Conservation (phyloP, 2,888 invertebrate genomes). For the Drosophila macrospina region DNA sequence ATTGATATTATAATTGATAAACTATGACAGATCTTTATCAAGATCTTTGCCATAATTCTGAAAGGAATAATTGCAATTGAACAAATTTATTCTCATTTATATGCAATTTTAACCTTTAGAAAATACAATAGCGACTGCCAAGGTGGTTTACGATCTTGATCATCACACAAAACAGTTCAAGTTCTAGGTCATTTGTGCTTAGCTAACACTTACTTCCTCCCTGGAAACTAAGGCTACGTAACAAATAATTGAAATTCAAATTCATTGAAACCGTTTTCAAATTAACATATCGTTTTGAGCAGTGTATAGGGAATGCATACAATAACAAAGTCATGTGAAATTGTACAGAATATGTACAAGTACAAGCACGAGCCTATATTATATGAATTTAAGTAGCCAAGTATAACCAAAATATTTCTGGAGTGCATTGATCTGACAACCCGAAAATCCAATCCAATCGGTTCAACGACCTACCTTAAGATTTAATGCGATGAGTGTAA, state of each 20-base stretch:
- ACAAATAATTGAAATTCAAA: conserved; percentile 57
- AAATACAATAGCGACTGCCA: conserved; percentile 26
- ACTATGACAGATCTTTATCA: neutral
- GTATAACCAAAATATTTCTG: conserved; percentile 31
- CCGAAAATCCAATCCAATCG: conserved; percentile 1
- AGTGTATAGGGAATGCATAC: conserved; percentile 27
- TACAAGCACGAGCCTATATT: neutral
- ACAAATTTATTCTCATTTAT: neutral
- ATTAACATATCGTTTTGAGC: conserved; percentile 39
- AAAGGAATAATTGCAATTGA: conserved; percentile 21
- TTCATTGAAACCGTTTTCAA: neutral
- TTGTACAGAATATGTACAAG: neutral
- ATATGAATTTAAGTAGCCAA: conserved; percentile 2
- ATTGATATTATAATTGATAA: neutral
- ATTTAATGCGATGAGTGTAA: conserved; percentile 11
- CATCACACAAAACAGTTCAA: conserved; percentile 59
- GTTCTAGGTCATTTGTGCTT: conserved; percentile 68
- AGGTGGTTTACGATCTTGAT: conserved; percentile 35
- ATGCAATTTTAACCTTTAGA: conserved; percentile 11
- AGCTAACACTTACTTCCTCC: conserved; percentile 60
- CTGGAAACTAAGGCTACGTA: conserved; percentile 31
- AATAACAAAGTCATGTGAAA: neutral
- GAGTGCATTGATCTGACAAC: conserved; percentile 46
- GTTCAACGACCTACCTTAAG: conserved; percentile 74
- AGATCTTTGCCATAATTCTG: neutral